Conservation (phyloP, 2,113 vertebrate genomes). For the Amphiprion percula region DNA sequence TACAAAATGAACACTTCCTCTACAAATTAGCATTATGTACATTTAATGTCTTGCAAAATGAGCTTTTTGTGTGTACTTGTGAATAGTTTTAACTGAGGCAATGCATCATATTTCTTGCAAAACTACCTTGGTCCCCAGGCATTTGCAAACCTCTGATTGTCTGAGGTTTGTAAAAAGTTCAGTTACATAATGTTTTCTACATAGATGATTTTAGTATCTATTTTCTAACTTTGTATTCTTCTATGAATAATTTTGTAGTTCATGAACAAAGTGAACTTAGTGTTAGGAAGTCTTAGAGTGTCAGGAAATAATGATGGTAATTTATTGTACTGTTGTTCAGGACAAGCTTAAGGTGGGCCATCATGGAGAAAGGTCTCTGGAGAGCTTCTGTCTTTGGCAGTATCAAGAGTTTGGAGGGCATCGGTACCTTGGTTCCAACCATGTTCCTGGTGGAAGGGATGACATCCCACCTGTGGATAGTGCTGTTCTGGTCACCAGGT, state of each 20-base stretch:
- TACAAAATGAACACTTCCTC: neutral
- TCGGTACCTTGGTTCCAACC: conserved; percentile 92
- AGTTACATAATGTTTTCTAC: neutral
- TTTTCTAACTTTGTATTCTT: neutral
- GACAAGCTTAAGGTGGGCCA: conserved; percentile 92
- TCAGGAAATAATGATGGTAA: neutral
- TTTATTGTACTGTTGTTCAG: conserved; percentile 73
- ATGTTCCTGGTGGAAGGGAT: conserved; percentile 91
- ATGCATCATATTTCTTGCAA: neutral
- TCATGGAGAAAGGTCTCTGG: conserved; percentile 93
- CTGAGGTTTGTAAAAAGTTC: neutral
- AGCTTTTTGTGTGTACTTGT: neutral
- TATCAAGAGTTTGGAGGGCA: conserved; percentile 91
- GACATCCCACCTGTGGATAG: conserved; percentile 91
- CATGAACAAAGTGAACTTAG: too few relatives aligned
- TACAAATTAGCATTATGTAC: neutral
- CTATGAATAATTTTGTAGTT: too few relatives aligned
- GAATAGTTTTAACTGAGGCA: neutral
- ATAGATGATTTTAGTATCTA: neutral
- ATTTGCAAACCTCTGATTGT: neutral
- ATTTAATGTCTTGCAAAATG: neutral
- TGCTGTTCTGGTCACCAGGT: conserved; percentile 98
- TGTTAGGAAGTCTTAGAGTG: neutral
- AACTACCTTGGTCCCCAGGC: too few relatives aligned
- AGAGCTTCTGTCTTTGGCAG: conserved; percentile 99